Percentiles rank a stretch among this genome's conserved stretches.
Conservation (phyloP, 1,140 invertebrate species). For the Bemisia tabaci region DNA sequence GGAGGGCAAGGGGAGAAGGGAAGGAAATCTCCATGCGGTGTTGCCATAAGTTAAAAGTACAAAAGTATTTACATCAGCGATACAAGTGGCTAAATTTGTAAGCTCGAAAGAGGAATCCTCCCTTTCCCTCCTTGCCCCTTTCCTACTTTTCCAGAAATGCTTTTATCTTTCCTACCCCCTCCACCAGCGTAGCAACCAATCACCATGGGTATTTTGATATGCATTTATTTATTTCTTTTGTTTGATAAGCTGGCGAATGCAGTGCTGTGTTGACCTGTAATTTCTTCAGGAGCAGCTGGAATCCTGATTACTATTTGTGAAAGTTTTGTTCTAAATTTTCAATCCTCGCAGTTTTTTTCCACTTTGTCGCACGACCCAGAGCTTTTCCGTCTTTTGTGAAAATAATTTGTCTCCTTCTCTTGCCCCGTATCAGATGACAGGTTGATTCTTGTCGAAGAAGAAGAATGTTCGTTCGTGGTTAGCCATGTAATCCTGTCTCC, state of each 20-base stretch:
- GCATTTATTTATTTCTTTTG: background rate
- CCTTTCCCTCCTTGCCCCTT: background rate
- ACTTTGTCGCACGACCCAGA: too few relatives aligned
- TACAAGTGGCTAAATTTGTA: too few relatives aligned
- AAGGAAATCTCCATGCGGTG: too few relatives aligned
- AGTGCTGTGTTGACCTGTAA: background rate
- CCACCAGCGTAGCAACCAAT: background rate
- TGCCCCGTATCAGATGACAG: background rate
- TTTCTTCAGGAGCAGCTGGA: background rate
- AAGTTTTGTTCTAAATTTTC: background rate
- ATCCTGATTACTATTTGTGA: background rate
- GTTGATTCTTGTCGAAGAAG: background rate
- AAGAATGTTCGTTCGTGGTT: background rate
- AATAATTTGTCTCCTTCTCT: background rate
- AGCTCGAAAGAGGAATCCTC: too few relatives aligned
- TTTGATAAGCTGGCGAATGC: background rate
- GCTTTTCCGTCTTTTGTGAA: background rate
- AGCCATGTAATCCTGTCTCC: background rate
- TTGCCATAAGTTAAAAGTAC: too few relatives aligned
- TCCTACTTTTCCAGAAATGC: too few relatives aligned
- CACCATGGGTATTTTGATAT: background rate
- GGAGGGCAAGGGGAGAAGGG: too few relatives aligned
- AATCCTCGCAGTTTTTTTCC: too few relatives aligned
- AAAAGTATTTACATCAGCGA: too few relatives aligned
- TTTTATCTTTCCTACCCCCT: background rate